A percentile compares a stretch with the other conserved stretches of the same genome.
These are phyloP conservation scores for Apocheima hispidaria DNA, from an alignment of 2,888 invertebrate species.

Conservation along the genomic window DNA sequence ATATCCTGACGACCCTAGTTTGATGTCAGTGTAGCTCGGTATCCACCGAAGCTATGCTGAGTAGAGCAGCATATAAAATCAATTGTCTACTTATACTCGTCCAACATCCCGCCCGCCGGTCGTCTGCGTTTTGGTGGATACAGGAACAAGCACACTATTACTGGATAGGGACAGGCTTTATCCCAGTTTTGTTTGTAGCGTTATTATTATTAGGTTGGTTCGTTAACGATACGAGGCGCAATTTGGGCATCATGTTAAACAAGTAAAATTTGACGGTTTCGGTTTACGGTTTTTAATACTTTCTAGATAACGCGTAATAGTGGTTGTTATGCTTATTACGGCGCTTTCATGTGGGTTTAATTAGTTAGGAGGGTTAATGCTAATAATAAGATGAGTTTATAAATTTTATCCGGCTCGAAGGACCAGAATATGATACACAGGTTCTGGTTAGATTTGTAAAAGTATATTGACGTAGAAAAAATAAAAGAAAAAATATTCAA, in stretches of 20 bases:
- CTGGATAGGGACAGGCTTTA: background rate
- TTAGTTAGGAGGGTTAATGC: background rate
- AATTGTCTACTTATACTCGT: no score
- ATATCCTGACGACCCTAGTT: background rate
- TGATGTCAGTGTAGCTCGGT: background rate
- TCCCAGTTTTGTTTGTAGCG: background rate
- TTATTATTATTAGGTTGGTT: background rate
- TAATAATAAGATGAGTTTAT: no score
- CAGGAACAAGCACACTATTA: background rate
- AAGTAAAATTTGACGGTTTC: background rate
- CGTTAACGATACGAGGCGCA: conserved; percentile 1
- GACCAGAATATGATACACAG: no score
- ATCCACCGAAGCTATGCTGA: background rate
- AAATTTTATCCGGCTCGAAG: no score
- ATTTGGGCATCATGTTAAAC: background rate
- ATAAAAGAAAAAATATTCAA: no score
- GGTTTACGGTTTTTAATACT: background rate
- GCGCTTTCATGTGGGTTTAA: background rate
- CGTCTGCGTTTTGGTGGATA: background rate
- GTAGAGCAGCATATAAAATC: background rate
- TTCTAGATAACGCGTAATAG: background rate
- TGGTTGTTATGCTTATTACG: background rate
- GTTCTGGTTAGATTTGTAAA: no score
- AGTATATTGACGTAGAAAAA: no score
- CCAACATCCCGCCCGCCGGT: no score